phyloP scores from a whole-genome alignment of 2,797 vertebrate species.

The Clarias pachynema region DNA sequence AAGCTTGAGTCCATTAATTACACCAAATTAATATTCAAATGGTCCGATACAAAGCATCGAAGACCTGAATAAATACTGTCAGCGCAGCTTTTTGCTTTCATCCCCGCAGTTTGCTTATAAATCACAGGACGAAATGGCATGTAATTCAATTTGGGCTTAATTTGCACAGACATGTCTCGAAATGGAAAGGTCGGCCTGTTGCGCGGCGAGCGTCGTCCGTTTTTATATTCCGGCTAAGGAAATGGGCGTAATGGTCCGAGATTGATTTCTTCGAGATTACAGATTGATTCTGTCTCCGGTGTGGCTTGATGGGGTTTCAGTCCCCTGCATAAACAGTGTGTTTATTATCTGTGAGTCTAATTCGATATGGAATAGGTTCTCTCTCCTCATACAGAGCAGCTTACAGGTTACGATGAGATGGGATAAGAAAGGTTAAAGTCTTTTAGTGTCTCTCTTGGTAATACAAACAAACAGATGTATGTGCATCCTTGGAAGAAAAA shows the following conservation, averaged over 20 bases:
- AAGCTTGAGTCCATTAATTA: constrained; percentile 17
- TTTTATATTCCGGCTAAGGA: constrained; percentile 51
- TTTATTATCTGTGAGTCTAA: constrained; percentile 36
- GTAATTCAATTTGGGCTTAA: constrained; percentile 53
- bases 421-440: not conserved
- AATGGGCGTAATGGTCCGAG: constrained; percentile 46
- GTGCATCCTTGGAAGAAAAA: not conserved
- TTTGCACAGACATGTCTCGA: constrained; percentile 41
- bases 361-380: constrained; percentile 22
- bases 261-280: constrained; percentile 59
- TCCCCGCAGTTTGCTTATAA: constrained; percentile 34
- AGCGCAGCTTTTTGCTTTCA: constrained; percentile 28
- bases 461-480: too few relatives aligned
- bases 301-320: constrained; percentile 34
- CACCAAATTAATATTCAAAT: constrained; percentile 5
- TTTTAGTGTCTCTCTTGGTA: not conserved
- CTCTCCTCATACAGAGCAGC: constrained; percentile 9
- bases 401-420: not conserved
- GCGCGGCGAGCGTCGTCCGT: constrained; percentile 30
- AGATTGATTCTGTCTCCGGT: constrained; percentile 47
- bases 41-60: constrained; percentile 39
- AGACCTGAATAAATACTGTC: constrained; percentile 36
- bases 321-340: constrained; percentile 24
- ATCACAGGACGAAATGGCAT: constrained; percentile 38
- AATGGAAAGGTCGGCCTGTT: constrained; percentile 56